phyloP scores from a whole-genome alignment of 37 sponge, comb jelly and placozoan genomes.

The Spongilla lacustris region DNA sequence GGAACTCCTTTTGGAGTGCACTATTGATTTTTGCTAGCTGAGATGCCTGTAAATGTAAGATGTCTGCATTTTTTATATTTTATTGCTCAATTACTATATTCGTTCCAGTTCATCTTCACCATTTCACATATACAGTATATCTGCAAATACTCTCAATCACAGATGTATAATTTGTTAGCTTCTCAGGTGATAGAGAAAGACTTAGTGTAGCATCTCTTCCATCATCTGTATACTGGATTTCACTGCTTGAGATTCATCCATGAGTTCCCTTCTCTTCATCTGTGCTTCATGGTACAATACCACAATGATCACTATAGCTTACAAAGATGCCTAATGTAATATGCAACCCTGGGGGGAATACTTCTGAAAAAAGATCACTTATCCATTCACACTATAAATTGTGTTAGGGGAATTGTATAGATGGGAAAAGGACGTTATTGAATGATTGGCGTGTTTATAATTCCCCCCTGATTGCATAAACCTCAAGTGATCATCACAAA shows the following conservation, averaged over 20 bases:
- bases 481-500: background rate
- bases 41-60: too few relatives aligned
- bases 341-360: constrained; percentile 55
- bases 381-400: background rate
- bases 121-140: too few relatives aligned
- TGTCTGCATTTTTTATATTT: too few relatives aligned
- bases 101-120: too few relatives aligned
- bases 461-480: constrained; percentile 7
- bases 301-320: background rate
- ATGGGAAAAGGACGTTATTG: constrained; percentile 37
- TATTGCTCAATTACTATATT: too few relatives aligned
- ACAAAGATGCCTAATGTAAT: constrained; percentile 52
- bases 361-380: constrained; percentile 1
- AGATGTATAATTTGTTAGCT: too few relatives aligned
- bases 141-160: too few relatives aligned
- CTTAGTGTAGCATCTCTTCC: too few relatives aligned
- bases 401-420: constrained; percentile 3
- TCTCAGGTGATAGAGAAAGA: too few relatives aligned
- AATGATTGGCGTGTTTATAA: constrained; percentile 26
- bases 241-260: background rate
- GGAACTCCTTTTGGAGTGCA: too few relatives aligned
- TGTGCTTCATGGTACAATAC: background rate
- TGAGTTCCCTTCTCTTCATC: background rate
- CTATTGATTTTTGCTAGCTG: too few relatives aligned
- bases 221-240: too few relatives aligned